Evolutionary conservation across 2,797 vertebrate genomes (phyloP), one percentile per base, ranked within the genome.

Genomic region (Coregonus suidteri): DNA sequence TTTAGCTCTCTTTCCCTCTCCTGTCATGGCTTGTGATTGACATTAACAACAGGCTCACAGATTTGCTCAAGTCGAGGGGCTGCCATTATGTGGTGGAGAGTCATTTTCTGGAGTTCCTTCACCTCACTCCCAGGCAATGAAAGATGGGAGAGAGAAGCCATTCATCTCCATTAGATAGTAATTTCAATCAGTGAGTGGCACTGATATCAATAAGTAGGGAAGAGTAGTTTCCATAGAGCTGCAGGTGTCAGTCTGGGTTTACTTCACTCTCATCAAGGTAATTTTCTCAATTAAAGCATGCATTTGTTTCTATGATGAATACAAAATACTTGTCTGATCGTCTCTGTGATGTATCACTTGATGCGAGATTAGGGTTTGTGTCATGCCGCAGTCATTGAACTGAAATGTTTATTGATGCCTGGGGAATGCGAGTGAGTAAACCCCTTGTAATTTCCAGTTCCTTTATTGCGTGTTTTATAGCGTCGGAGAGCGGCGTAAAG

Each of bases 141-240:
- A 6, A 66, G 68, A 34, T 35, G 70, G 74, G 54, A 67, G 65
- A 34, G 65, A 74, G 76, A 78, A 71, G 82, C 35, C 77, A 89
- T 93, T 85, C 75, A 83, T 93, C 91, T 93, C 82, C 82, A 88
- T 93, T 91, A 92, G 84, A 84, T 77, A 51, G 88, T 91, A 84
- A 90, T 91, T 91, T 83, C 88, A 70, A 84, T 90, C 81, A 83
- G 79, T 77, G 20, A 84, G 84, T 83, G 87, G 76, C 90, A 90
- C 78, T 89, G 86, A 79, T 89, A 83, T 85, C 91, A 90, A 89
- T 86, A 88, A 84, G 83, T 76, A 83, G 62, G 51, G 76, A 37
- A 77, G 83, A 82, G 76, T 83, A 82, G 87, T 81, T 80, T 64
- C 20, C 20, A 64, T 5, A 25, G 66, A 71, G 64, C 79, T 71